These are phyloP conservation scores for Mactra quadrangularis DNA, from an alignment of 1,140 invertebrate species.

Conservation along the genomic window DNA sequence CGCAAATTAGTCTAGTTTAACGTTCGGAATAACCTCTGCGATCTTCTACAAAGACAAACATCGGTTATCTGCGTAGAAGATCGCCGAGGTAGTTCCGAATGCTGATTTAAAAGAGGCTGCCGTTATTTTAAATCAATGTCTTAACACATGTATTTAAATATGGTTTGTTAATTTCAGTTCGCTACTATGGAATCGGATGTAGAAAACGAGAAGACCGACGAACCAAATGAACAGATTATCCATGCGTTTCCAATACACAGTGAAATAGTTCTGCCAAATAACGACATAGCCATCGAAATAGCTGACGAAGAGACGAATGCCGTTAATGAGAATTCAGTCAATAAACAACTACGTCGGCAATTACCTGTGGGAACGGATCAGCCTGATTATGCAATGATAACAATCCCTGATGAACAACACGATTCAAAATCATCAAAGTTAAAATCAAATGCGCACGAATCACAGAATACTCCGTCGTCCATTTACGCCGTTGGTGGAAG, in stretches of 20 bases:
- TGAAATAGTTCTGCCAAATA: constrained; percentile 42
- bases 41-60: too few species aligned
- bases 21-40: too few species aligned
- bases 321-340: background rate
- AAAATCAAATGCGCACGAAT: background rate
- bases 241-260: constrained; percentile 27
- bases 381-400: background rate
- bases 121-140: too few species aligned
- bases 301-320: background rate
- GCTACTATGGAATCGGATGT: too few species aligned
- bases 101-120: too few species aligned
- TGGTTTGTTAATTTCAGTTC: too few species aligned
- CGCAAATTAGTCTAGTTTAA: too few species aligned
- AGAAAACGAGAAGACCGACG: too few species aligned
- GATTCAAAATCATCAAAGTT: background rate
- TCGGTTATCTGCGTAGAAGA: too few species aligned
- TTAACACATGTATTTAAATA: too few species aligned
- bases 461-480: constrained; percentile 23
- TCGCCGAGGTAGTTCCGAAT: too few species aligned
- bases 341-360: background rate
- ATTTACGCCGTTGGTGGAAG: constrained; percentile 50
- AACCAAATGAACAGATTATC: background rate
- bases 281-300: constrained; percentile 17
- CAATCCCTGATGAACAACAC: constrained; percentile 13
- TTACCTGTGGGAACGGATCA: background rate